Base-by-base conservation (phyloP, 2,113 vertebrate genomes). In the Anas platyrhynchos region DNA sequence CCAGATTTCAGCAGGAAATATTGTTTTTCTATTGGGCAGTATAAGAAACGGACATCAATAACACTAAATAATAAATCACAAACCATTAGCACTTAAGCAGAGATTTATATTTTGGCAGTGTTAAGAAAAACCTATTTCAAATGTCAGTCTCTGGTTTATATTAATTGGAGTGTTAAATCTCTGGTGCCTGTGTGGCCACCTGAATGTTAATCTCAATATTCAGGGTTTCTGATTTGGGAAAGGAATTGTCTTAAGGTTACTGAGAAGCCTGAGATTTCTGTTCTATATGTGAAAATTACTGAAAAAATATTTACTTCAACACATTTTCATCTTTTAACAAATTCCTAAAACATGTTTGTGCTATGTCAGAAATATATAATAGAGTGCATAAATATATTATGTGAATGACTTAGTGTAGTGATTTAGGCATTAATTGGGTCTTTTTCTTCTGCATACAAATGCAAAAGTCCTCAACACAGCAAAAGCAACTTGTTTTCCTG, bases 11-110 rank as follows among this genome's bases (percentile, higher is more conserved):
- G 27, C 29, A 71, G 23, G 13, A 56, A 11, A 21, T 21, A 15
- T 0, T 22, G 34, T 7, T 32, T 56, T 56, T 18, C 34, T 34
- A 0, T 14, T 32, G 32, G 25, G 25, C 36, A 48, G 13, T 21
- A 5, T 9, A 36, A 50, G 38, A 43, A 41, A 43, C 8, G 31
- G n/a, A 21, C 20, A 16, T 20, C 13, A 6, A 16, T 7, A 55
- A 13, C 4, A 5, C 7, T 13, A 8, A 8, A 2, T 14, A 63
- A 38, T 38, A 58, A 54, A 74, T 22, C 72, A 54, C 36, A 29
- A 14, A 63, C 44, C 17, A 34, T 8, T 18, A 43, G 22, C 0
- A 1, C 43, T 46, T 21, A 13, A 43, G 55, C 77, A 69, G 74
- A 25, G 21, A 22, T 46, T 67, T 44, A 4, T 31, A 38, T 32